Conservation (phyloP, 1,140 invertebrate species). For the Heliconius nattereri region DNA sequence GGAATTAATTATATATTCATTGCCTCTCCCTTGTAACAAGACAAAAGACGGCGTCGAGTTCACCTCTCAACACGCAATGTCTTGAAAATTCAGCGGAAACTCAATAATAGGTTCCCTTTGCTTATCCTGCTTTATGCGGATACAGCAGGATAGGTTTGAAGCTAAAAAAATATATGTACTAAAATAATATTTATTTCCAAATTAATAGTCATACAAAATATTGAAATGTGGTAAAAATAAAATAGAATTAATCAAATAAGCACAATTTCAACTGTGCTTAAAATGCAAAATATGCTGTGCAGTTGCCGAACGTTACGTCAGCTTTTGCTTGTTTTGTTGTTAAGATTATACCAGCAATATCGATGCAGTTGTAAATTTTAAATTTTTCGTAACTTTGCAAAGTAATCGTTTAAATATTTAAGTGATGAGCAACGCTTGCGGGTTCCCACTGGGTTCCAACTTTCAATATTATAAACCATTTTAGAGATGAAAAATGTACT, state of each 20-base stretch:
- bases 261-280: background rate
- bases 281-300: background rate
- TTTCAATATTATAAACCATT: no score
- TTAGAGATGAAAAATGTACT: background rate
- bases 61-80: no score
- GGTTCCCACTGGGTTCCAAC: no score
- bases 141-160: no score
- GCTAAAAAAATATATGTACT: no score
- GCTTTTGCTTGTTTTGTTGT: background rate
- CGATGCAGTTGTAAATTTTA: background rate
- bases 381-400: background rate
- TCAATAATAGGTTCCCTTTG: no score
- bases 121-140: no score
- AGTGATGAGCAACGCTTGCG: no score
- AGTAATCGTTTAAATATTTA: background rate
- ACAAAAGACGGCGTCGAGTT: no score
- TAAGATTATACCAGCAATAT: background rate
- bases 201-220: background rate
- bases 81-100: no score
- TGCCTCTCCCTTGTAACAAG: no score
- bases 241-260: slow-evolving; percentile 7
- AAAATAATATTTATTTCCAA: background rate
- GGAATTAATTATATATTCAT: no score
- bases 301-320: background rate
- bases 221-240: background rate